Percentiles rank a stretch among this genome's conserved stretches.
These are phyloP conservation scores for Labia minor DNA, from an alignment of 2,888 invertebrate species.

Conservation along the genomic window DNA sequence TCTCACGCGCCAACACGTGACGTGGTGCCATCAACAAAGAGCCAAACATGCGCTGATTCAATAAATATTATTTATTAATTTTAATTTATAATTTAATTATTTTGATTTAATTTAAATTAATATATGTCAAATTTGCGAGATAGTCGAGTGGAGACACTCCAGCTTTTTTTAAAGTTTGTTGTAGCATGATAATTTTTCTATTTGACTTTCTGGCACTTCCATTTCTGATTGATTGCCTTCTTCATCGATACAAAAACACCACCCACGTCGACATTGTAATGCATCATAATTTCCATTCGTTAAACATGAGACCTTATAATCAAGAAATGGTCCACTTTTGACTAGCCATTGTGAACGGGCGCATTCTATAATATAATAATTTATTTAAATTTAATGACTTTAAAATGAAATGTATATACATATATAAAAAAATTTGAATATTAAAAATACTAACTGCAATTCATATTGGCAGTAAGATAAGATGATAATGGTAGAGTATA, in stretches of 20 bases:
- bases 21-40: too few species aligned
- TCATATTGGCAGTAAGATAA: conserved; percentile 35
- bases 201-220: conserved; percentile 17
- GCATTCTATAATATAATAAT: conserved; percentile 46
- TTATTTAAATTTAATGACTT: too few species aligned
- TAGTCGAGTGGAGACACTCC: too few species aligned
- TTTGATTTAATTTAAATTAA: too few species aligned
- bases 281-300: conserved; percentile 51
- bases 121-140: too few species aligned
- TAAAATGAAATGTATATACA: background rate
- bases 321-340: conserved; percentile 25
- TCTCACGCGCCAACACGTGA: too few species aligned
- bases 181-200: too few species aligned
- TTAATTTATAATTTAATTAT: too few species aligned
- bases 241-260: conserved; percentile 51
- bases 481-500: conserved; percentile 5
- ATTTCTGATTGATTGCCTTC: conserved; percentile 41
- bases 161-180: too few species aligned
- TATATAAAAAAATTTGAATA: background rate
- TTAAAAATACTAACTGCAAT: conserved; percentile 50
- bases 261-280: conserved; percentile 49
- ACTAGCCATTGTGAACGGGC: conserved; percentile 44
- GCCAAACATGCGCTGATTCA: too few species aligned
- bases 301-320: conserved; percentile 46
- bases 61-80: too few species aligned